phyloP scores from a whole-genome alignment of 2,888 invertebrate genomes.

The Ernsta delagoae region DNA sequence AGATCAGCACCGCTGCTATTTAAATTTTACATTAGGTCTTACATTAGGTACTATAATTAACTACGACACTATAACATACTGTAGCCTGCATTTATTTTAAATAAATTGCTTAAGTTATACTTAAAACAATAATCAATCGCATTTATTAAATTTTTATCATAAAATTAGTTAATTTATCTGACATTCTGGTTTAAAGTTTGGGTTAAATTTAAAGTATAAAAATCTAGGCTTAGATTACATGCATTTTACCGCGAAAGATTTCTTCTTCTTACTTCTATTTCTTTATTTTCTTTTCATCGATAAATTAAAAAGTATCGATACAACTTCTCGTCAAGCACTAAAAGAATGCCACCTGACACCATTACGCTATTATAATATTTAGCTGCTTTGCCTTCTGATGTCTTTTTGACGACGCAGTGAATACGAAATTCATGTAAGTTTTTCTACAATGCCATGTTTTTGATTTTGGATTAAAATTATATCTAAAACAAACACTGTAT shows the following conservation, averaged over 20 bases:
- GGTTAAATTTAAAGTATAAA: too few relatives aligned
- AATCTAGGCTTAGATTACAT: not conserved
- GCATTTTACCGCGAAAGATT: not conserved
- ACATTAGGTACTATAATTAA: too few relatives aligned
- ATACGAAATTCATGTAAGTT: constrained; percentile 68
- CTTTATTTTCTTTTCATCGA: constrained; percentile 13
- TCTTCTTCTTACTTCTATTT: too few relatives aligned
- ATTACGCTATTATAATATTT: constrained; percentile 84
- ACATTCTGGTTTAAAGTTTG: not conserved
- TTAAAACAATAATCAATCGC: too few relatives aligned
- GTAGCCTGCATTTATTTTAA: too few relatives aligned
- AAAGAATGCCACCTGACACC: constrained; percentile 80
- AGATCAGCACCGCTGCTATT: too few relatives aligned
- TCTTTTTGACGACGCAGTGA: constrained; percentile 82
- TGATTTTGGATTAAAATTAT: not conserved
- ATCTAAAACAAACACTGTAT: not conserved
- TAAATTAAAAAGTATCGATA: constrained; percentile 42
- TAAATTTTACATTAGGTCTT: too few relatives aligned
- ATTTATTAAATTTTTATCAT: not conserved
- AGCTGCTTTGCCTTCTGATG: constrained; percentile 77
- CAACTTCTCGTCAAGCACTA: constrained; percentile 51
- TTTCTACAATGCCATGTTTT: constrained; percentile 43
- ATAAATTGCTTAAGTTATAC: too few relatives aligned
- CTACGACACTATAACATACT: too few relatives aligned
- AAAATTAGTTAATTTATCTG: too few relatives aligned